Evolutionary conservation across 35 echinoderm and acorn worm species (phyloP), one percentile per base, ranked within the genome.

Genomic region (Ophiothrix spiculata): DNA sequence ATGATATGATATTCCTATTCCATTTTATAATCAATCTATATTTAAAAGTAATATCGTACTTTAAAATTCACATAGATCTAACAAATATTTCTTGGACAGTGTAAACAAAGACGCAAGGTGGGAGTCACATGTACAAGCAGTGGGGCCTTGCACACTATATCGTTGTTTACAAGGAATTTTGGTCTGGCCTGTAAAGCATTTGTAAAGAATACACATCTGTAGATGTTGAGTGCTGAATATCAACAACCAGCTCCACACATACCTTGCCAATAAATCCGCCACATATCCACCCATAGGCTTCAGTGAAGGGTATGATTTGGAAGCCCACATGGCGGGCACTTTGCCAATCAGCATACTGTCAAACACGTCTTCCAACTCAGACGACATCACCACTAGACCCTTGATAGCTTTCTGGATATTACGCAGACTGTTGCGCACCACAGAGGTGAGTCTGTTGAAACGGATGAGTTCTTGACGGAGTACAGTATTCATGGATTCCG

Each of bases 331-430:
- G 0, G 92, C 89, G 49, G 92, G 92, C 39, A 94, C 92, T 54
- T 90, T 94, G 64, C 92, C 96, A 0, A 99, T 76, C 14, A 99
- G 76, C 92, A 94, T 99, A 40, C 96, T 94, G 83, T 99, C 83
- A 74, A 99, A 99, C 73, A 99, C 96, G 80, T 99, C 92, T 38
- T 99, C 96, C 64, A 99, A 75, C 77, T 98, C 95, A 36, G 95
- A 88, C 23, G 95, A 98, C 95, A 98, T 98, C 75, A 98, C 91
- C 39, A 98, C 95, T 77, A 98, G 82, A 82, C 95, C 95, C 83
- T 98, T 98, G 82, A 98, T 98, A 81, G 95, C 91, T 84, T 98
- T 98, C 41, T 87, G 85, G 46, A 98, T 94, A 76, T 98, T 98
- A 56, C 91, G 88, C 4, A 94, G 78, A 63, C 91, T 94, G 89